Evolutionary conservation across 2,797 vertebrate genomes (phyloP).

Genomic region (Lutjanus campechanus): DNA sequence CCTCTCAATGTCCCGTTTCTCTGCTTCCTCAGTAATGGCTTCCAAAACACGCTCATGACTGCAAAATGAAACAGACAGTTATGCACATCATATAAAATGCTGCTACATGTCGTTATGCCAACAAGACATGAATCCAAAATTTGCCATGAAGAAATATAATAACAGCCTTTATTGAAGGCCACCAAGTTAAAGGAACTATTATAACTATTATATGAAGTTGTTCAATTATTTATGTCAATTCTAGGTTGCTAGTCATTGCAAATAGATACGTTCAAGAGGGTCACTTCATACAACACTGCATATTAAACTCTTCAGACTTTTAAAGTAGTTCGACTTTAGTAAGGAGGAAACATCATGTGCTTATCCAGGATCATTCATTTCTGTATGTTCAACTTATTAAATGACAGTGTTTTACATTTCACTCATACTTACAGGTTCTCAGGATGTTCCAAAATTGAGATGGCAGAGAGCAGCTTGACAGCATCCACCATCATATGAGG

Average conservation of each 20-base stretch:
- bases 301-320: neutral
- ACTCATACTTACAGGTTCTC: conserved; percentile 87
- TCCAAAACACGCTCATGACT: conserved; percentile 94
- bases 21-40: conserved; percentile 91
- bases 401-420: neutral
- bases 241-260: neutral
- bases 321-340: no score
- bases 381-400: neutral
- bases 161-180: neutral
- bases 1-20: conserved; percentile 90
- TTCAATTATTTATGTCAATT: neutral
- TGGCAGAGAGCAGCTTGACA: conserved; percentile 91
- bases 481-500: conserved; percentile 95
- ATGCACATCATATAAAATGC: neutral
- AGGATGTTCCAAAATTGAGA: conserved; percentile 91
- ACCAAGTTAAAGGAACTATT: no score
- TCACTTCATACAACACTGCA: neutral
- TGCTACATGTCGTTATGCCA: neutral
- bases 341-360: no score
- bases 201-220: neutral
- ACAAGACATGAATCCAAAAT: neutral
- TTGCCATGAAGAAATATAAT: neutral
- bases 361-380: no score
- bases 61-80: conserved; percentile 40
- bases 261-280: neutral